Evolutionary conservation across 2,888 invertebrate genomes (phyloP), one percentile per base, ranked within the genome.

Genomic region (Notodonta dromedarius): DNA sequence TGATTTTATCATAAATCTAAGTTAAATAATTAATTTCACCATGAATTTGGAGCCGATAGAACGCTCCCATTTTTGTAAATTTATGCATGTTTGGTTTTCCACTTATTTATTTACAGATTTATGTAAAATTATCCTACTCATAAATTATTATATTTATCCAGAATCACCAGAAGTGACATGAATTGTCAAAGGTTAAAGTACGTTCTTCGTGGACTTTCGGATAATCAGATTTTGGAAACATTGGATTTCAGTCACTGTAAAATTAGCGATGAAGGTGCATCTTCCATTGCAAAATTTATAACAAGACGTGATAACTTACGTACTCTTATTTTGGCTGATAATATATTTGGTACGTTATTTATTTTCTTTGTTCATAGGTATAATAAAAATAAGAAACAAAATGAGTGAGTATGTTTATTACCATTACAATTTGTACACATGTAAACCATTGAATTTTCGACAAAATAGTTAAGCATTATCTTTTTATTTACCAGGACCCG

Each of bases 181-280:
- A 90, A 93, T 73, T 93, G 94, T 59, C 90, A 89, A 77, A 86
- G 83, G 76, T 77, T 91, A 0, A 94, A 90, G 78, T 90, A 90
- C 67, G 83, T 94, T 64, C 79, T 94, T 51, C 87, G 92, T 4
- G 93, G 93, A 39, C 65, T 94, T 61, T 81, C 83, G 46, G 89
- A 91, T 53, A 87, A 82, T 67, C 74, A 82, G 66, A 79, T 90
- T 70, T 71, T 96, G 56, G 89, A 94, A 61, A 94, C 94, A 55
- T 73, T 96, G 55, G 95, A 96, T 82, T 93, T 96, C 58, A 95
- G 95, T 57, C 95, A 96, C 74, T 96, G 96, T 78, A 93, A 94
- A 78, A 94, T 96, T 64, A 93, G 88, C 0, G 94, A 96, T 74
- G 88, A 91, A 14, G 96, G 96, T 0, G 94, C 94, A 5, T 82